Evolutionary conservation across 2,113 vertebrate genomes (phyloP).

Genomic region (Cnemophilus loriae): DNA sequence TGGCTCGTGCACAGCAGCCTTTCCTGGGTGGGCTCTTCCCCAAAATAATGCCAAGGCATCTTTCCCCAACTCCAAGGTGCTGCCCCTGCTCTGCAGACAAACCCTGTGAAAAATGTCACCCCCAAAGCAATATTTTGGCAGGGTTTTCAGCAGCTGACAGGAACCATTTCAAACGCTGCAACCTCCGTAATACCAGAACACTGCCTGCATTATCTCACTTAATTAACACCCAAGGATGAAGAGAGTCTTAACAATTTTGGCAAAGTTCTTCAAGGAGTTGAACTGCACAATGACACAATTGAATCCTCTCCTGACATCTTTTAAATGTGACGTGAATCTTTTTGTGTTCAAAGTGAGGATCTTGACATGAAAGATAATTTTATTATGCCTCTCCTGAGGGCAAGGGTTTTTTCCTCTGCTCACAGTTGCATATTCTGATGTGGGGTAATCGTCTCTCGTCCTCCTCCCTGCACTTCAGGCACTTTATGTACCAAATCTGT

Average conservation of each 20-base stretch:
- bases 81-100: not conserved
- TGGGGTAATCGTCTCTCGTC: not conserved
- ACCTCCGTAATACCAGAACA: not conserved
- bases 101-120: not conserved
- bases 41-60: not conserved
- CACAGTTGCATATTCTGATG: not conserved
- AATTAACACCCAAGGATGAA: not conserved
- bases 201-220: not conserved
- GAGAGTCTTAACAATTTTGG: not conserved
- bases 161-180: not conserved
- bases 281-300: not conserved
- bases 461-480: not conserved
- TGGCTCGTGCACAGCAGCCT: not conserved
- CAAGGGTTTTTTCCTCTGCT: not conserved
- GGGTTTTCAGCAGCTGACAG: not conserved
- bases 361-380: not conserved
- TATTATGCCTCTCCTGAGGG: not conserved
- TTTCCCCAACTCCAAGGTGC: not conserved
- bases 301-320: not conserved
- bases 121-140: not conserved
- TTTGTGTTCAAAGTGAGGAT: not conserved
- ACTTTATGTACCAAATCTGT: not conserved
- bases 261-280: conserved; percentile 1
- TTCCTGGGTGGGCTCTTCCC: not conserved
- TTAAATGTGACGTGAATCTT: not conserved